These are phyloP conservation scores for Egretta garzetta DNA, from an alignment of 2,113 vertebrate genomes.

Conservation along the genomic window DNA sequence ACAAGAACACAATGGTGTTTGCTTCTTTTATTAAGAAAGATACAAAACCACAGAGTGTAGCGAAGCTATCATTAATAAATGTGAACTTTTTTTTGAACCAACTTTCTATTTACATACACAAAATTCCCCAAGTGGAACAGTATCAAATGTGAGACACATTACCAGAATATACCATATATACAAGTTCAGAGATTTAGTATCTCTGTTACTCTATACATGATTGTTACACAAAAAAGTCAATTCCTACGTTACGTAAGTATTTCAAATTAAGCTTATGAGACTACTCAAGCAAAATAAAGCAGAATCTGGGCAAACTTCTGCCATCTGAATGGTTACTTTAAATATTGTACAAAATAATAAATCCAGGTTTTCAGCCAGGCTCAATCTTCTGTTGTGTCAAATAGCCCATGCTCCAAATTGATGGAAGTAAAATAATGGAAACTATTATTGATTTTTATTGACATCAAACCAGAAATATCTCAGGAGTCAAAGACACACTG, in stretches of 20 bases:
- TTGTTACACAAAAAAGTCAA: not conserved
- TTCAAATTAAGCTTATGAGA: not conserved
- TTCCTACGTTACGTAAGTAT: not conserved
- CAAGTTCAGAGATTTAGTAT: slow-evolving; percentile 38
- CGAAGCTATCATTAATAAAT: slow-evolving; percentile 34
- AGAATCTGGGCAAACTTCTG: not conserved
- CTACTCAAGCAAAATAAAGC: not conserved
- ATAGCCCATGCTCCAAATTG: not conserved
- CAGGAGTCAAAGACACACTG: not conserved
- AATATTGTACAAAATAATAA: not conserved
- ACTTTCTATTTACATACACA: slow-evolving; percentile 74
- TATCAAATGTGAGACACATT: slow-evolving; percentile 78
- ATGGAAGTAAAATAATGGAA: not conserved
- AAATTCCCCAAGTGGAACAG: slow-evolving; percentile 79
- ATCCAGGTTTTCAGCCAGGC: not conserved
- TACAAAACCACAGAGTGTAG: slow-evolving; percentile 64
- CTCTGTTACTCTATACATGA: slow-evolving; percentile 38
- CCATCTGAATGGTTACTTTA: not conserved
- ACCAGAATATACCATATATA: slow-evolving; percentile 57
- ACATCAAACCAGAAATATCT: not conserved
- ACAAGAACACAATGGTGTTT: not conserved
- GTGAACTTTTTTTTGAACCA: slow-evolving; percentile 46
- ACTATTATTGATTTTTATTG: not conserved
- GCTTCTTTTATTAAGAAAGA: slow-evolving; percentile 74
- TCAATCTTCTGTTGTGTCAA: not conserved